These are phyloP conservation scores for Microplitis deprimator DNA, from an alignment of 2,888 invertebrate genomes.

Conservation along the genomic window DNA sequence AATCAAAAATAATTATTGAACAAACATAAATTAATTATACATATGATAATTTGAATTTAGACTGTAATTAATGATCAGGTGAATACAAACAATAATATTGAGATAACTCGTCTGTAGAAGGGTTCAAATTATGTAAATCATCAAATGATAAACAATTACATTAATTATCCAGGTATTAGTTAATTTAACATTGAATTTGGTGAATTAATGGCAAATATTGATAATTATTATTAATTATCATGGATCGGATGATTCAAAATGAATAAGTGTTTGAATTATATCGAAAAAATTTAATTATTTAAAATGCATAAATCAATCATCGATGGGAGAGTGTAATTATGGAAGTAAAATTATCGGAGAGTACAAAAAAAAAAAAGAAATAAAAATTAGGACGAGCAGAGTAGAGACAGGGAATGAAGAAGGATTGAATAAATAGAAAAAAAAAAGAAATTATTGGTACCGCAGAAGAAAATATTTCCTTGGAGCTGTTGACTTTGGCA, in stretches of 20 bases:
- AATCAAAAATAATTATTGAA: not conserved
- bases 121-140: not conserved
- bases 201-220: not conserved
- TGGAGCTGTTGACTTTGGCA: conserved; percentile 41
- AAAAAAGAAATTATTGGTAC: conserved; percentile 8
- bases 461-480: conserved; percentile 33
- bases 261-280: too few species aligned
- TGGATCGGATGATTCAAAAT: too few species aligned
- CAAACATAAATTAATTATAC: not conserved
- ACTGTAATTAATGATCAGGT: not conserved
- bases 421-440: conserved; percentile 17
- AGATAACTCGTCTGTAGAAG: not conserved
- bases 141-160: not conserved
- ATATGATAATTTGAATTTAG: not conserved
- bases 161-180: not conserved
- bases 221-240: not conserved
- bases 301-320: too few species aligned
- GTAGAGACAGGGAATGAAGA: not conserved
- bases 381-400: not conserved
- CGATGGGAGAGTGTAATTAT: not conserved
- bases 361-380: conserved; percentile 7
- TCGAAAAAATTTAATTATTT: too few species aligned
- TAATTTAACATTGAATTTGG: not conserved
- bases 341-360: not conserved
- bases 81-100: not conserved